Percentiles rank a stretch among this genome's conserved stretches.
Conservation (phyloP, 2,113 vertebrate genomes). For the Sorex araneus region DNA sequence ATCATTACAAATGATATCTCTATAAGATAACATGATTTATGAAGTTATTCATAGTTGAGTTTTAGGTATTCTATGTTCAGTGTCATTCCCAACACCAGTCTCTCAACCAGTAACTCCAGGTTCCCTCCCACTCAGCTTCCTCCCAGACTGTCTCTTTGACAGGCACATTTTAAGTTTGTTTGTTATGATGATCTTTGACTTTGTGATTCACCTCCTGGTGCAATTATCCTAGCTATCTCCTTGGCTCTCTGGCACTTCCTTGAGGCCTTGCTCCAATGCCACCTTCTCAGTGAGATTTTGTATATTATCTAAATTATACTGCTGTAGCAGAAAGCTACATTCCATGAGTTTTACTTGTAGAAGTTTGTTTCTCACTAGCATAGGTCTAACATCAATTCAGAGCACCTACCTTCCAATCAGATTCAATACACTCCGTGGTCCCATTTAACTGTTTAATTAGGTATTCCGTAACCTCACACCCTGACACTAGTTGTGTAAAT, state of each 20-base stretch:
- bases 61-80: too few species aligned
- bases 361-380: not conserved
- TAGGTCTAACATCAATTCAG: not conserved
- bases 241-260: not conserved
- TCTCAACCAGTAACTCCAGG: too few species aligned
- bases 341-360: constrained; percentile 6
- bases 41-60: too few species aligned
- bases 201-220: not conserved
- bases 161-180: too few species aligned
- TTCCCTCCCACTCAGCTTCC: not conserved
- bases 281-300: not conserved
- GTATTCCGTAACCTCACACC: not conserved
- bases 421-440: not conserved
- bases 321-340: not conserved
- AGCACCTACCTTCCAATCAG: not conserved
- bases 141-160: not conserved
- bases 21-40: not conserved
- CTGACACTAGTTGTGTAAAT: not conserved
- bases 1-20: not conserved
- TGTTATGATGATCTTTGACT: not conserved
- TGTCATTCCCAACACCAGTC: too few species aligned
- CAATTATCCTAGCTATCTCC: not conserved
- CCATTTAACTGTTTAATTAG: not conserved
- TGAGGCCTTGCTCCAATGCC: not conserved
- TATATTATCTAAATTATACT: not conserved